phyloP scores from a whole-genome alignment of 2,797 vertebrate species.

The Rhincodon typus region DNA sequence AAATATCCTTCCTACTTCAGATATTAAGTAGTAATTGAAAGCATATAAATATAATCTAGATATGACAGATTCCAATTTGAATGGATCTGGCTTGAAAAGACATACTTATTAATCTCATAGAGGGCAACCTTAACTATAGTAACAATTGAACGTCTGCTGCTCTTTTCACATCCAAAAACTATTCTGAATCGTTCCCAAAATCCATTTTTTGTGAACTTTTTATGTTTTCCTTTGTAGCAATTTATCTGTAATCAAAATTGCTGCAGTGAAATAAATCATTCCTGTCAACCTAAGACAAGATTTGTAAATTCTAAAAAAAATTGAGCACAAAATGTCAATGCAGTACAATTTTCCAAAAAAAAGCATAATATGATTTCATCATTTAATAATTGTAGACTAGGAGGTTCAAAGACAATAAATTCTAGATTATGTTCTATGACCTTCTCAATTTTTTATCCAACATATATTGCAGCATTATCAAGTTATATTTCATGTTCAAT shows the following conservation, averaged over 20 bases:
- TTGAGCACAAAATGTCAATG: not conserved
- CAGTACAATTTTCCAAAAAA: not conserved
- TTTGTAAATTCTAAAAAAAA: not conserved
- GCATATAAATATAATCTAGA: not conserved
- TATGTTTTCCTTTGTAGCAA: not conserved
- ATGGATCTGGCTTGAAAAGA: not conserved
- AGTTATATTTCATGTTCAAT: not conserved
- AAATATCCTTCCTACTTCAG: not conserved
- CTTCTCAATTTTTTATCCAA: not conserved
- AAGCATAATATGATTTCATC: not conserved
- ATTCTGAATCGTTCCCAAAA: not conserved
- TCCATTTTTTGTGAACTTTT: not conserved
- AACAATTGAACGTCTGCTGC: not conserved
- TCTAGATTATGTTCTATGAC: not conserved
- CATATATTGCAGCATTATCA: not conserved
- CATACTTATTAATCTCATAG: not conserved
- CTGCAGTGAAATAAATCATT: not conserved
- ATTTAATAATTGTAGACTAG: no score
- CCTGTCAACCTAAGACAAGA: not conserved
- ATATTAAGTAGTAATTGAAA: not conserved
- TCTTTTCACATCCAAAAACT: not conserved
- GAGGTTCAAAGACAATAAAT: no score
- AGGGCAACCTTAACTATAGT: not conserved
- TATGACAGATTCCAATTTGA: not conserved
- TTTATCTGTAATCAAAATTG: conserved; percentile 23